Evolutionary conservation across 1,140 invertebrate species (phyloP), one percentile per base, ranked within the genome.

Genomic region (Papilio xuthus): DNA sequence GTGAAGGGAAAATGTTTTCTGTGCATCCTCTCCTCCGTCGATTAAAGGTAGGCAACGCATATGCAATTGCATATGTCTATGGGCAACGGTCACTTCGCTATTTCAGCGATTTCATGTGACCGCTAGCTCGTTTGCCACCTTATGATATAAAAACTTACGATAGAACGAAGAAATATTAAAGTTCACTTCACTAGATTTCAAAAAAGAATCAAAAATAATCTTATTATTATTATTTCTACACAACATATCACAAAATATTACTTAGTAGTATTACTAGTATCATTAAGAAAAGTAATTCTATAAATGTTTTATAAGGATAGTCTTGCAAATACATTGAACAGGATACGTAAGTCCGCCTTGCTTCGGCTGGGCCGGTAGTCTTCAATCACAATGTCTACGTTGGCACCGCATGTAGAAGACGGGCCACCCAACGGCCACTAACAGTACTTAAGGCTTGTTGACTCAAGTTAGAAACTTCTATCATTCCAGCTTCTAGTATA

Each of bases 381-480:
- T 69, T 84, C 83, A 84, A 86, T 86, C 84, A 84, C 82, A 81
- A 82, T 82, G 83, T 82, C 85, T 84, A 81, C 81, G 67, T 60
- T 79, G 80, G 80, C 70, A 79, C 73, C 70, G 80, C 80, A 77
- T 86, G 78, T 78, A 80, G 80, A 67, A 79, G 77, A 70, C 71
- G 72, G 83, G 80, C 84, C 84, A 86, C 84, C 84, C 84, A 85
- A 77, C 74, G 28, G 73, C 81, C 77, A 60, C 69, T 67, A 71
- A 56, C 50, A 69, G 82, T 78, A 76, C 42, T 77, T 81, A 83
- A 82, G 77, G 79, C 81, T 67, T 28, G 26, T 13, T 67, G 60
- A 23, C 18, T 67, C 60, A 67, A 67, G 60, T 67, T 67, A 67
- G 28, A 67, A 67, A 67, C 60, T 32, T 82, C 80, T 75, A 77